Base-by-base conservation (phyloP, 2,113 vertebrate genomes). In the Centropristis striata region DNA sequence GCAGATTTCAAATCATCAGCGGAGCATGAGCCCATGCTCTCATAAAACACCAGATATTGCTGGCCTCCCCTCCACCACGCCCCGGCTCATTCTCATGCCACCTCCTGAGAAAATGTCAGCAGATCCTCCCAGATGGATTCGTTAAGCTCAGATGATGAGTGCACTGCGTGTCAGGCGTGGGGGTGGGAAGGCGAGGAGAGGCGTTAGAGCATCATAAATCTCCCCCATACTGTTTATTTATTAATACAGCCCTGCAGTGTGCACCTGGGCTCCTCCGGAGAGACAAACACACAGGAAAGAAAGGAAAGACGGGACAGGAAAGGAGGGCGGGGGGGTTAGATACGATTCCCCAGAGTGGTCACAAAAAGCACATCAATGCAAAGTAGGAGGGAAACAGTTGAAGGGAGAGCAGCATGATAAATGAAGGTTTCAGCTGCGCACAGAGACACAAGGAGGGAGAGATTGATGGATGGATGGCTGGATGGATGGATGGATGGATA, bases 181-280 rank as follows among this genome's bases (percentile, higher is more conserved):
- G 68, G 71, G 66, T 2, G 55, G 83, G 54, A 53, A 41, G 39
- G 51, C 18, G 5, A 11, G 20, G 46, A 67, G 69, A 75, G 71
- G 80, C 46, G 55, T 77, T 67, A 13, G 39, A 78, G 81, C 66
- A 14, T 87, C 79, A 77, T 92, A 92, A 93, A 92, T 90, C 86
- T 85, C 9, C 76, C 71, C 53, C 68, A 70, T 70, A 59, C 83
- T 88, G 69, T 88, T 93, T 85, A 91, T 93, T 93, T 94, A 94
- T 92, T 93, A 86, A 93, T 92, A 58, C 69, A 44, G 60, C 25
- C 76, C 76, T 81, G 85, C 83, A 72, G 81, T 44, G 66, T 87
- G 86, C 91, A 93, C 87, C 93, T 93, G 90, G 58, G 81, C 78
- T 78, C 79, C 67, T 55, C 68, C 37, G 42, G 21, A 59, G 58